Evolutionary conservation across 2,113 vertebrate species (phyloP).

Genomic region (Sorex fumeus): DNA sequence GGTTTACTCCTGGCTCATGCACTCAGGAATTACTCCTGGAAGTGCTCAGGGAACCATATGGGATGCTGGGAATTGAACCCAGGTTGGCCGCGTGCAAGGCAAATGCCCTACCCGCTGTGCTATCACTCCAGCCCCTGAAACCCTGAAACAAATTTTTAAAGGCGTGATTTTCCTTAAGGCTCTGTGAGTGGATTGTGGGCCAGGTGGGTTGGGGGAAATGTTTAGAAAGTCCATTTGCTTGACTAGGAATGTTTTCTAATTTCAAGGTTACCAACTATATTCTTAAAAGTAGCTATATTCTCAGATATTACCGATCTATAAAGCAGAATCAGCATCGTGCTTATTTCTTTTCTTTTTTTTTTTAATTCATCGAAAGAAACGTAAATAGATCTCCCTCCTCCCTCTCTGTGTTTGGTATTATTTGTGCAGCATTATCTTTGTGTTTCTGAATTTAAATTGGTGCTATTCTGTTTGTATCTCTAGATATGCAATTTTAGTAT

Average conservation of each 20-base stretch:
- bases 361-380: constrained; percentile 17
- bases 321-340: neutral
- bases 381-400: constrained; percentile 7
- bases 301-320: neutral
- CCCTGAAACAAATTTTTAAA: too few species aligned
- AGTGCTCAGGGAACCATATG: too few species aligned
- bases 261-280: neutral
- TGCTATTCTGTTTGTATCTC: neutral
- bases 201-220: too few species aligned
- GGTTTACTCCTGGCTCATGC: too few species aligned
- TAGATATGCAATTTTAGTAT: neutral
- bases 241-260: neutral
- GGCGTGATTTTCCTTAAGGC: too few species aligned
- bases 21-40: too few species aligned
- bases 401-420: neutral
- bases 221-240: too few species aligned
- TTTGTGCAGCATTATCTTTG: neutral
- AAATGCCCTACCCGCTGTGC: too few species aligned
- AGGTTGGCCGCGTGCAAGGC: too few species aligned
- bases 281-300: neutral
- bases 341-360: neutral
- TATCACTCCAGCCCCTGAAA: too few species aligned
- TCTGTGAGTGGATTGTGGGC: too few species aligned
- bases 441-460: constrained; percentile 22
- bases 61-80: too few species aligned